Base-by-base conservation (phyloP, 2,888 invertebrate genomes). In the Hydropsyche betteni region DNA sequence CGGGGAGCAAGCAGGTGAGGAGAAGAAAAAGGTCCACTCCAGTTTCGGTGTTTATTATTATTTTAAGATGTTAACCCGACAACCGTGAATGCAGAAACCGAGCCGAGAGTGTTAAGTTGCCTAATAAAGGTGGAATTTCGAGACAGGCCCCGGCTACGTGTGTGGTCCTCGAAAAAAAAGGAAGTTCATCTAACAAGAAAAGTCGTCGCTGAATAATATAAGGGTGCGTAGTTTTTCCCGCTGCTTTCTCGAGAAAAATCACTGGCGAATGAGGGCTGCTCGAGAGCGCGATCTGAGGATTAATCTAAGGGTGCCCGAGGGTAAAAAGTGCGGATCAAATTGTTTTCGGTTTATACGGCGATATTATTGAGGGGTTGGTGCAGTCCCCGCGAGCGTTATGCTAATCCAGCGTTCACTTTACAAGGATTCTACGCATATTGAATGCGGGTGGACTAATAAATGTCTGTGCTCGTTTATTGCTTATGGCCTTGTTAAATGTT, bases 1-100 rank as follows among this genome's bases (percentile, higher is more conserved):
- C 70, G 51, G 7, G 38, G 61, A 61, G 52, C 52, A 68, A 75
- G 64, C 76, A 76, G 74, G 74, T 76, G 74, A 70, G 24, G 61
- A 24, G 44, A 44, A 33, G 14, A 12, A 44, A 58, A 68, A 70
- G 74, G 68, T 24, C 74, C 55, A 69, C 74, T 74, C 76, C 74
- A 76, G 69, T 76, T 76, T 70, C 61, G 69, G 74, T 74, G 76
- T 76, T 76, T 76, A 74, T 76, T 76, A 76, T 76, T 76, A 76
- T 76, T 76, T 76, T 71, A 76, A 76, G 76, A 76, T 64, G 71
- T 76, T 74, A 74, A 69, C 38, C 74, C 68, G 71, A 50, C 70
- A 61, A 55, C 53, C 24, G 61, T 24, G 71, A 69, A 73, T 76
- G 76, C 76, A 76, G 76, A 74, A 76, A 76, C 71, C 69, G 68